Conservation (phyloP, 2,888 invertebrate species). For the Ectemnius cavifrons region DNA sequence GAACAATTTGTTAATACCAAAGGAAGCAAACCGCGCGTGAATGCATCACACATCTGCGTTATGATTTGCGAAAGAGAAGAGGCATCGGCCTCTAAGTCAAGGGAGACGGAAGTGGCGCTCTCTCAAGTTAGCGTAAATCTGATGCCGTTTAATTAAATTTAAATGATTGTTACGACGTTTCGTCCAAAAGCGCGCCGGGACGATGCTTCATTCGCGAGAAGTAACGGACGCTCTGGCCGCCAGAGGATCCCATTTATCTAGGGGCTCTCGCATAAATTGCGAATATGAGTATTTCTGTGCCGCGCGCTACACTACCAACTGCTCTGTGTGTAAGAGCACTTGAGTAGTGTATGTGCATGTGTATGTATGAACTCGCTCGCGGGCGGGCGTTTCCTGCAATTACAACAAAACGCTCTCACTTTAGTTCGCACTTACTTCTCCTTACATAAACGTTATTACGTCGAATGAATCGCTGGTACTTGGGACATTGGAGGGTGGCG, state of each 20-base stretch:
- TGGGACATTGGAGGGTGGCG: neutral
- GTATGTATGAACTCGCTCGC: constrained; percentile 6
- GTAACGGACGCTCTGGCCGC: constrained; percentile 27
- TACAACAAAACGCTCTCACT: constrained; percentile 31
- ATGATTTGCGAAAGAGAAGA: too few relatives aligned
- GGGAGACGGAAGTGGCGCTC: too few relatives aligned
- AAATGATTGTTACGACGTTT: constrained; percentile 51
- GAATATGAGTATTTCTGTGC: constrained; percentile 47
- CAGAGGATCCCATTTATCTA: constrained; percentile 49
- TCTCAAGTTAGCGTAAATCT: constrained; percentile 39
- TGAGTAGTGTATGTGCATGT: too few relatives aligned
- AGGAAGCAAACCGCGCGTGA: neutral
- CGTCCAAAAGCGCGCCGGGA: constrained; percentile 44
- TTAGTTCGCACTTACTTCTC: constrained; percentile 6
- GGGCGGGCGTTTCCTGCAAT: constrained; percentile 49
- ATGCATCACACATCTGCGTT: neutral
- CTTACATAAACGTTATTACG: constrained; percentile 6
- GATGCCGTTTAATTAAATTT: constrained; percentile 52
- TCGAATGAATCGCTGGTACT: neutral
- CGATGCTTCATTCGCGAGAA: constrained; percentile 41
- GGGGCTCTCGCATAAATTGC: constrained; percentile 48
- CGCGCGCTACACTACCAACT: neutral
- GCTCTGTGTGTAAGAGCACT: too few relatives aligned
- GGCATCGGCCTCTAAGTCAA: too few relatives aligned
- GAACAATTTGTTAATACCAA: constrained; percentile 3